Conservation (phyloP, 2,797 vertebrate genomes). For the Gorsachius magnificus region DNA sequence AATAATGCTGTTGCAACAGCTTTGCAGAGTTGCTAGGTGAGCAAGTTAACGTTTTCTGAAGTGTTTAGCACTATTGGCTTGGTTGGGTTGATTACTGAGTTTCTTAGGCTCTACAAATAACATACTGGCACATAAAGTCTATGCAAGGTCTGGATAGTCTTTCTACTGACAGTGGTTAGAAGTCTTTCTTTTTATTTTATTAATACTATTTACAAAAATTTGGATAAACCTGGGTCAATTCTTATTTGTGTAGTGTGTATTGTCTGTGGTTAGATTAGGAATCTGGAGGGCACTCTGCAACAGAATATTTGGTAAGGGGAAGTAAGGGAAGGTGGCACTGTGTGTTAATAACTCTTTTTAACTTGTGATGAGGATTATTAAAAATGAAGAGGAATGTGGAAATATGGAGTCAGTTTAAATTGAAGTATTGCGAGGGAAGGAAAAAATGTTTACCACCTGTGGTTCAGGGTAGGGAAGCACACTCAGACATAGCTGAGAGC, state of each 20-base stretch:
- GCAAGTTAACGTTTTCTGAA: neutral
- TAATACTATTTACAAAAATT: neutral
- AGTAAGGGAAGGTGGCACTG: neutral
- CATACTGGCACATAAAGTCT: neutral
- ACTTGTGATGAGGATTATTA: neutral
- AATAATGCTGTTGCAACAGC: neutral
- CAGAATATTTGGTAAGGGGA: neutral
- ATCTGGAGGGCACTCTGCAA: neutral
- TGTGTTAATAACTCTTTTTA: constrained; percentile 9
- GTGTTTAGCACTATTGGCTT: neutral
- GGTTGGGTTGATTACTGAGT: neutral
- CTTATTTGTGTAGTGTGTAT: neutral
- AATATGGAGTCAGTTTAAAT: constrained; percentile 32
- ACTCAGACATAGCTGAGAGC: constrained; percentile 53
- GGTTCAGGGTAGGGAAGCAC: constrained; percentile 27
- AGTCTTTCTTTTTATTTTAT: neutral
- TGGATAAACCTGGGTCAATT: neutral
- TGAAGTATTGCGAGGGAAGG: constrained; percentile 16
- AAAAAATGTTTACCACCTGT: constrained; percentile 49
- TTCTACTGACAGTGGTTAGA: neutral
- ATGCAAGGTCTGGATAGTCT: neutral
- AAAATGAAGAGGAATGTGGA: constrained; percentile 1
- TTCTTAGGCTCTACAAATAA: neutral
- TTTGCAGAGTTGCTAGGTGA: neutral
- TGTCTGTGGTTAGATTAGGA: neutral